Base-by-base conservation (phyloP, 2,797 vertebrate species). In the Etheostoma perlongum region DNA sequence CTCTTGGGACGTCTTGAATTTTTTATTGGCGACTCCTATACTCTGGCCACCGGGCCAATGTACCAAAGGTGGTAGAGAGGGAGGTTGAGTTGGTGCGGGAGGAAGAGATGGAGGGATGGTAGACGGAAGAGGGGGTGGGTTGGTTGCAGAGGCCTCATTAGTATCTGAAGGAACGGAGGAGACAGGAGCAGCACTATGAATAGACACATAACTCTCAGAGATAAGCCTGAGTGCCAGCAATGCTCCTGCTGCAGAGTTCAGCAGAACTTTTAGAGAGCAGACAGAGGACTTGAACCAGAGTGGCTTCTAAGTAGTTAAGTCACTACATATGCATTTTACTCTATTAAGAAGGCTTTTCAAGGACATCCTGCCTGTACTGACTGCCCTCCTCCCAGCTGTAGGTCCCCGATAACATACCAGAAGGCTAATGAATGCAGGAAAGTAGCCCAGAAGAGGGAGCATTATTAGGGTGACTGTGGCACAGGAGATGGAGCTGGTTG, bases 151-250 rank as follows among this genome's bases (percentile, higher is more conserved):
- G 60, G 77, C 76, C 73, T 91, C 82, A 87, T 90, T 91, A 82
- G 83, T 85, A 79, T 87, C 83, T 79, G 79, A 88, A 87, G 83
- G 86, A 86, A 86, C 87, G 67, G 75, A 85, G 75, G 79, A 78
- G 69, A 80, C 73, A 82, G 70, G 63, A 72, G 74, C 40, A 65
- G 75, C 49, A 57, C 89, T 91, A 91, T 88, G 89, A 93, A 93
- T 93, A 91, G 83, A 78, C 67, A 2, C 62, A 3, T 27, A 18
- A 77, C 78, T 83, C 58, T 83, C 76, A 44, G 58, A 85, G 81
- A 87, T 78, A 70, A 83, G 72, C 67, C 47, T 13, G 42, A 58
- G 67, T 79, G 48, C 64, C 42, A 72, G 69, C 72, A 61, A 27
- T 62, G 71, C 49, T 73, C 66, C 74, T 71, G 77, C 67, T 81